phyloP scores from a whole-genome alignment of 2,888 invertebrate species.

The Agrochola lota region DNA sequence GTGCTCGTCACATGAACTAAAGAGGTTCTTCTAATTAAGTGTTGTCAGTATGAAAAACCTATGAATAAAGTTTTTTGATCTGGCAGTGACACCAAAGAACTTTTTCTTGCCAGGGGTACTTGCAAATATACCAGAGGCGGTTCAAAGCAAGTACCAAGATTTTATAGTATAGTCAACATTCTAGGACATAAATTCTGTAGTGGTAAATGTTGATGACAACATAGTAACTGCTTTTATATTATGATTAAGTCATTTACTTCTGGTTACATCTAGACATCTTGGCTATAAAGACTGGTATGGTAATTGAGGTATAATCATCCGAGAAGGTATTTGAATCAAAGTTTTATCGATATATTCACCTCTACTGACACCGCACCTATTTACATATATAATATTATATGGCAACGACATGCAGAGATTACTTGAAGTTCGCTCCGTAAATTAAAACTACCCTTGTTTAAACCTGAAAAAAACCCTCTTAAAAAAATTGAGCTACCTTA shows the following conservation, averaged over 20 bases:
- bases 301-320: constrained; percentile 33
- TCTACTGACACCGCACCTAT: neutral
- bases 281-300: constrained; percentile 40
- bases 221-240: constrained; percentile 38
- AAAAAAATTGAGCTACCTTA: neutral
- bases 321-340: constrained; percentile 14
- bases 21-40: neutral
- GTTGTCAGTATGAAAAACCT: neutral
- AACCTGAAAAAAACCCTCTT: neutral
- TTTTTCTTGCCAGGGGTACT: neutral
- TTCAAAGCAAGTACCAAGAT: constrained; percentile 29
- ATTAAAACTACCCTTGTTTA: neutral
- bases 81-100: neutral
- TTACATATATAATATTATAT: neutral
- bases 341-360: constrained; percentile 19
- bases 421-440: neutral
- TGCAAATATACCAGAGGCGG: neutral
- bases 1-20: neutral
- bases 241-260: constrained; percentile 55
- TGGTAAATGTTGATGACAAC: constrained; percentile 29
- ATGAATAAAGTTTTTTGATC: neutral
- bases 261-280: constrained; percentile 41
- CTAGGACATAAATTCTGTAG: constrained; percentile 19
- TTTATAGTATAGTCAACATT: constrained; percentile 20
- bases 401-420: neutral